Evolutionary conservation across 2,888 invertebrate genomes (phyloP), one percentile per base, ranked within the genome.

Genomic region (Caenorhabditis sp.): DNA sequence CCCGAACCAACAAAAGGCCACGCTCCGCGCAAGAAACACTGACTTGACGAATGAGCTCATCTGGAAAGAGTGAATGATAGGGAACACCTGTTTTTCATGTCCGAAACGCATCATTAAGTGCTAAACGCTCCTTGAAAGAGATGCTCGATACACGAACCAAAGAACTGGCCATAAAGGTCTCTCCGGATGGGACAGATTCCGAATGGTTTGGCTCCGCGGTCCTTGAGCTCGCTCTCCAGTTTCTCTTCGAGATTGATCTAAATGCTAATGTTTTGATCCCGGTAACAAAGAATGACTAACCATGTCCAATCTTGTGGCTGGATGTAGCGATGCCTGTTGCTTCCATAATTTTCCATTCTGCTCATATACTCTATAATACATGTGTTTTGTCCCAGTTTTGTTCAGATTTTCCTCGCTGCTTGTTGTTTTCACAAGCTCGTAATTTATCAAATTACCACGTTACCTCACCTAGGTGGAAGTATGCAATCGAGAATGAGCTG

Each of bases 11-110:
- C 7, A 99, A 93, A n/a, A 98, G 94, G 3, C 98, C 98, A 89
- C 98, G 94, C 93, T 99, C 98, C 0, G 96, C 96, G 92, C 98
- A 98, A 93, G 97, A 98, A 61, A 99, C 96, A 6, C 98, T 97
- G 28, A 98, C 97, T 94, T 94, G 95, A n/a, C 96, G 94, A 90
- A 96, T 96, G 51, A 96, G 93, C 93, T 98, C 96, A 93, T 96
- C 95, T 94, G 90, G 19, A 91, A 80, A 41, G 19, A 44, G 22
- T 19, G 19, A 47, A 47, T 47, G 47, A 47, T 47, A 47, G 38
- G 38, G 19, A 49, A 61, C 61, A 61, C 61, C 61, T 47, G 63
- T 24, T 41, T 26, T 69, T 74, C 22, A 3, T 26, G 28, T 24
- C 8, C 41, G 22, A 63, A 73, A 54, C 24, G 41, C 54, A 56